A percentile compares a stretch with the other conserved stretches of the same genome.
Evolutionary conservation across 2,797 vertebrate genomes (phyloP).

Genomic region (Pygocentrus nattereri): DNA sequence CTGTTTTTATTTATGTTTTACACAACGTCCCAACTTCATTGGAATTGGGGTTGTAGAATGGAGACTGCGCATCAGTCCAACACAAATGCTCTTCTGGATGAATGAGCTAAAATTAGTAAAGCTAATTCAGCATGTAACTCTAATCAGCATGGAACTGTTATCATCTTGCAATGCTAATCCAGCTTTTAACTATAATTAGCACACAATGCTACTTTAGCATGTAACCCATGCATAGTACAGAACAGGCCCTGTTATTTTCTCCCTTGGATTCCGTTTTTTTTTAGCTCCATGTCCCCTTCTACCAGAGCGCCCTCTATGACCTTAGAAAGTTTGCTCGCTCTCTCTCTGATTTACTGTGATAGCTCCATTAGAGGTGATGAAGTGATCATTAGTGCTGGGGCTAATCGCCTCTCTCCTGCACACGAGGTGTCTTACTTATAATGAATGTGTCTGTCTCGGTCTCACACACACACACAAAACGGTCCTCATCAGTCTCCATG

Average conservation of each 20-base stretch:
- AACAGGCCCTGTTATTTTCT: background rate
- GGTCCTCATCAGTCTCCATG: conserved; percentile 74
- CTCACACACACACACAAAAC: conserved; percentile 58
- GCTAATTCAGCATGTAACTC: no score
- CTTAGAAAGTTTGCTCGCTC: background rate
- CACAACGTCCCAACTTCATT: no score
- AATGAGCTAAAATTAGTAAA: no score
- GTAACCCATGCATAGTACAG: background rate
- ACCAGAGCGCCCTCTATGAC: background rate
- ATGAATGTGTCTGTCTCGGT: conserved; percentile 13
- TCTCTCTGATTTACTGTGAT: conserved; percentile 4
- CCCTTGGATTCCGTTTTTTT: background rate
- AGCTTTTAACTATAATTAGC: background rate
- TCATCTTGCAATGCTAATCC: no score
- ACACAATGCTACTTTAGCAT: background rate
- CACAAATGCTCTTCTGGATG: no score
- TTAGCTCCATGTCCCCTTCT: conserved; percentile 9
- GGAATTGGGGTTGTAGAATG: no score
- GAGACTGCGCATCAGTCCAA: no score
- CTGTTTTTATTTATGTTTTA: no score
- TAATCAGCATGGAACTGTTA: background rate
- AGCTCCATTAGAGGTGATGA: conserved; percentile 34
- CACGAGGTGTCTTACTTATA: conserved; percentile 11
- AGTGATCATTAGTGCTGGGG: conserved; percentile 27
- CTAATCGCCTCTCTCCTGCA: background rate